Evolutionary conservation across 1,140 invertebrate genomes (phyloP).

Genomic region (Ridgeia piscesae): DNA sequence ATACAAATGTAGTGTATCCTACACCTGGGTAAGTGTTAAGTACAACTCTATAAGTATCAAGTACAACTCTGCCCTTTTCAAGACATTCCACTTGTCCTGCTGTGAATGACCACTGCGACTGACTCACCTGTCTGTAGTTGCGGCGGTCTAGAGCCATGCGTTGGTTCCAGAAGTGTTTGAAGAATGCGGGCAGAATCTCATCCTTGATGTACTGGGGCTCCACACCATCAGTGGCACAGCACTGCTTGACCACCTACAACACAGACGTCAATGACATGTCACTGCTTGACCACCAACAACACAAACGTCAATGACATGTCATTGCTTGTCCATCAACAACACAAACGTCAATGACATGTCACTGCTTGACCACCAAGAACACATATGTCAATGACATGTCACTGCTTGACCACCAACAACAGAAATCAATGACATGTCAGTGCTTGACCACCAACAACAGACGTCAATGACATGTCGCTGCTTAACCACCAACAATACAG

Average conservation of each 20-base stretch:
- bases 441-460: background rate
- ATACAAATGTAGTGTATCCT: no score
- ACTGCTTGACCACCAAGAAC: constrained; percentile 89
- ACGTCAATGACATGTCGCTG: background rate
- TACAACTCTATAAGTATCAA: no score
- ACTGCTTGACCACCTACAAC: constrained; percentile 91
- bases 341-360: constrained; percentile 91
- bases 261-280: background rate
- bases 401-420: no score
- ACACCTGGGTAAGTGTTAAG: no score
- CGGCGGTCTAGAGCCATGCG: constrained; percentile 96
- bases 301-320: background rate
- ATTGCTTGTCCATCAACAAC: background rate
- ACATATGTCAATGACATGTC: constrained; percentile 54
- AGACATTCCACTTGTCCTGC: background rate
- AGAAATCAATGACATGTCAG: background rate
- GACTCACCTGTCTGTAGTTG: constrained; percentile 84
- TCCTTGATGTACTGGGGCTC: constrained; percentile 99
- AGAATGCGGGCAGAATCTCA: constrained; percentile 98
- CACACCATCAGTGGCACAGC: constrained; percentile 99
- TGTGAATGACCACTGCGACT: background rate
- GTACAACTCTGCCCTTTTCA: background rate
- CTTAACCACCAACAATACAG: no score
- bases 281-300: constrained; percentile 68
- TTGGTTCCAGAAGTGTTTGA: constrained; percentile 99